Percentiles rank a stretch among this genome's conserved stretches.
Conservation (phyloP, 2,888 invertebrate genomes). For the Diaprepes abbreviatus region DNA sequence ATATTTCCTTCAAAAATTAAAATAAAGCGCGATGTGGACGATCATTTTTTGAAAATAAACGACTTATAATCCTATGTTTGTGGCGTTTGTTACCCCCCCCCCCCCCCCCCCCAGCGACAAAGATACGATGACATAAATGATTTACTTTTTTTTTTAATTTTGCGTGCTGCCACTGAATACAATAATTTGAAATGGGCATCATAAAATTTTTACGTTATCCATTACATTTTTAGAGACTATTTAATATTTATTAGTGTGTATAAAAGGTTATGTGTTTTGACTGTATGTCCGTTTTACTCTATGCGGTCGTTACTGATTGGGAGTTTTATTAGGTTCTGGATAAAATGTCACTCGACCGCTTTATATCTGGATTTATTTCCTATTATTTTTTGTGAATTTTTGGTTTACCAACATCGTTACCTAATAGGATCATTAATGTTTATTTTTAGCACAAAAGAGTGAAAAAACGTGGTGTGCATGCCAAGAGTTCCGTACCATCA, state of each 20-base stretch:
- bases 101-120: too few species aligned
- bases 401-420: background rate
- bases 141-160: too few species aligned
- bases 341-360: constrained; percentile 1
- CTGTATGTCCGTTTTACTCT: constrained; percentile 7
- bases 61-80: too few species aligned
- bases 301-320: constrained; percentile 4
- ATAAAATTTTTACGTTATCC: background rate
- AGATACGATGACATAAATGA: too few species aligned
- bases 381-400: background rate
- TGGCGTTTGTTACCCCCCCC: too few species aligned
- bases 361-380: constrained; percentile 1
- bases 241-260: background rate
- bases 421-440: background rate
- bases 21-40: too few species aligned
- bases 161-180: background rate
- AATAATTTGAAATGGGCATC: constrained; percentile 3
- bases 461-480: too few species aligned
- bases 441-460: too few species aligned
- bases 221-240: constrained; percentile 6
- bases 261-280: constrained; percentile 12
- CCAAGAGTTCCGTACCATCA: too few species aligned
- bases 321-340: constrained; percentile 3
- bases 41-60: too few species aligned
- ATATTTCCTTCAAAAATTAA: too few species aligned